Base-by-base conservation (phyloP, 2,113 vertebrate species). In the Setophaga coronata region DNA sequence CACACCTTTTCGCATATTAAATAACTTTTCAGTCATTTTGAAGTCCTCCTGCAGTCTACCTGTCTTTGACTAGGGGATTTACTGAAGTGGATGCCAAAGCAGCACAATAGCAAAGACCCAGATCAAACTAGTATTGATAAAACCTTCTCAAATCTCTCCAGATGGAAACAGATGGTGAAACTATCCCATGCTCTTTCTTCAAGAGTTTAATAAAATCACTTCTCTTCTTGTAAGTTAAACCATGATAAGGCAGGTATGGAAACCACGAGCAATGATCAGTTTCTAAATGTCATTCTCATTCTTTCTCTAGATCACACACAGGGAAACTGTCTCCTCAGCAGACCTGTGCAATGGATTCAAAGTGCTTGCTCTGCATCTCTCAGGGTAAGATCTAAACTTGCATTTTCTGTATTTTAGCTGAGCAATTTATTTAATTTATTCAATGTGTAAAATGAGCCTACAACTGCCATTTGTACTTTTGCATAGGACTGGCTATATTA, bases 191-290 rank as follows among this genome's bases (percentile, higher is more conserved):
- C 6, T 50, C 6, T 29, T 73, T 82, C 50, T 54, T 53, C 62
- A 50, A 48, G 43, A 56, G 18, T 79, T 76, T 66, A 70, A 71
- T 66, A 82, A 87, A 93, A 13, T 19, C 33, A 28, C 36, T 82
- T 96, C 21, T 82, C 11, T 87, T 91, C 84, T 85, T 66, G 31
- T 93, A 82, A 96, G 79, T 71, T 84, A 79, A 87, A 81, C 34
- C 23, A 87, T 9, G 2, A 31, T 29, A 84, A 4, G 23, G 26
- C 26, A 91, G 17, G 14, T 79, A 78, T 60, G 78, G 53, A 91
- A 95, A 91, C 26, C 69, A 36, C 38, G 48, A 93, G 65, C 42
- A 60, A 70, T 28, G 26, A 66, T 36, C 47, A 66, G 1, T 67
- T 87, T 82, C 38, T 29, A 42, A 66, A 80, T 2, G 0, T 38